These are phyloP conservation scores for Timema podura DNA, from an alignment of 2,888 invertebrate genomes.

Conservation along the genomic window DNA sequence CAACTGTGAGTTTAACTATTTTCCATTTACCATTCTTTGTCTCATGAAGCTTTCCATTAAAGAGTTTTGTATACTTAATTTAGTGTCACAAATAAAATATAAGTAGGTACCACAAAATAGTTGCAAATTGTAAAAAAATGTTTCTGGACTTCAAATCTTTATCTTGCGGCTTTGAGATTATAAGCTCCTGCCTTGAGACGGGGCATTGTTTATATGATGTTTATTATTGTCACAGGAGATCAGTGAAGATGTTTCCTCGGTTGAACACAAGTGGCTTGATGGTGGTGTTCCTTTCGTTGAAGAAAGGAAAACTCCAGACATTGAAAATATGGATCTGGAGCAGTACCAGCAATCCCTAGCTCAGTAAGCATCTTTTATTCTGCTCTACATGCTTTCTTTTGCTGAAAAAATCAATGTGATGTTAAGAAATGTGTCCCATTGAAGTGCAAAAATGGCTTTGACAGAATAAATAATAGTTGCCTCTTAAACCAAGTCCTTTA, in stretches of 20 bases:
- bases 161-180: not conserved
- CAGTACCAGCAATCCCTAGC: slow-evolving; percentile 78
- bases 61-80: no score
- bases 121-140: not conserved
- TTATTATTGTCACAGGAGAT: slow-evolving; percentile 49
- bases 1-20: no score
- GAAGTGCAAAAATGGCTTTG: no score
- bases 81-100: no score
- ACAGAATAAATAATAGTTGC: no score
- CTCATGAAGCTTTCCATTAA: no score
- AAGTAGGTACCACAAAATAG: no score
- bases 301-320: slow-evolving; percentile 66
- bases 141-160: not conserved
- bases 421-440: no score
- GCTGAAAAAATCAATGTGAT: no score
- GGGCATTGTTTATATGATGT: not conserved
- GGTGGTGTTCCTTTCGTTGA: slow-evolving; percentile 54
- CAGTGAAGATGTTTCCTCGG: slow-evolving; percentile 52
- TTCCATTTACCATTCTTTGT: no score
- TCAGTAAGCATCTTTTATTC: slow-evolving; percentile 56
- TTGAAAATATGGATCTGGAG: slow-evolving; percentile 77
- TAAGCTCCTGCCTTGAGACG: not conserved
- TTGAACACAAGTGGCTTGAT: slow-evolving; percentile 65
- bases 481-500: no score
- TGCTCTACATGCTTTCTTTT: no score